Conservation (phyloP, 2,888 invertebrate genomes). For the Acrobasis repandana region DNA sequence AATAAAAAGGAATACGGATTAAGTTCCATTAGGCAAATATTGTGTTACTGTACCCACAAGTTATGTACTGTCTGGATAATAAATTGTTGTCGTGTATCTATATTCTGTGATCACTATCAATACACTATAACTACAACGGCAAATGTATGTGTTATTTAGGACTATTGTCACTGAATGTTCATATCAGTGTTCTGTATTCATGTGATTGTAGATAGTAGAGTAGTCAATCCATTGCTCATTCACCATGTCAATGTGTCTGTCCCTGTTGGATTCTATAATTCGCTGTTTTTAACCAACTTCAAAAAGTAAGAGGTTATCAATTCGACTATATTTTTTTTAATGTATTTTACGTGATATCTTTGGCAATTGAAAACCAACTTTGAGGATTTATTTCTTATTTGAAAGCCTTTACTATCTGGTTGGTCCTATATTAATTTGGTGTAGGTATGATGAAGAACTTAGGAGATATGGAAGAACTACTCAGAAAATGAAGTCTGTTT, state of each 20-base stretch:
- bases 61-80: neutral
- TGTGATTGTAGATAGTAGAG: conserved; percentile 22
- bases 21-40: conserved; percentile 2
- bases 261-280: too few species aligned
- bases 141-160: neutral
- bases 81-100: conserved; percentile 6
- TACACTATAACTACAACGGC: conserved; percentile 3
- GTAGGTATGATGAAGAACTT: too few species aligned
- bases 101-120: conserved; percentile 16
- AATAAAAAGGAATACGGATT: conserved; percentile 39
- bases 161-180: conserved; percentile 8
- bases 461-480: too few species aligned
- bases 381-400: too few species aligned
- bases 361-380: too few species aligned
- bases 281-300: too few species aligned
- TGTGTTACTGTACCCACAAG: conserved; percentile 1
- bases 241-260: conserved; percentile 26
- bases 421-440: too few species aligned
- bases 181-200: conserved; percentile 12
- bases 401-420: too few species aligned
- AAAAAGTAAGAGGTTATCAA: too few species aligned
- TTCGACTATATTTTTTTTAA: too few species aligned
- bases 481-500: too few species aligned
- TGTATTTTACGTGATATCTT: too few species aligned
- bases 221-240: conserved; percentile 32